Percentiles rank a stretch among this genome's conserved stretches.
Conservation (phyloP, 2,797 vertebrate species). For the Liasis olivaceus region DNA sequence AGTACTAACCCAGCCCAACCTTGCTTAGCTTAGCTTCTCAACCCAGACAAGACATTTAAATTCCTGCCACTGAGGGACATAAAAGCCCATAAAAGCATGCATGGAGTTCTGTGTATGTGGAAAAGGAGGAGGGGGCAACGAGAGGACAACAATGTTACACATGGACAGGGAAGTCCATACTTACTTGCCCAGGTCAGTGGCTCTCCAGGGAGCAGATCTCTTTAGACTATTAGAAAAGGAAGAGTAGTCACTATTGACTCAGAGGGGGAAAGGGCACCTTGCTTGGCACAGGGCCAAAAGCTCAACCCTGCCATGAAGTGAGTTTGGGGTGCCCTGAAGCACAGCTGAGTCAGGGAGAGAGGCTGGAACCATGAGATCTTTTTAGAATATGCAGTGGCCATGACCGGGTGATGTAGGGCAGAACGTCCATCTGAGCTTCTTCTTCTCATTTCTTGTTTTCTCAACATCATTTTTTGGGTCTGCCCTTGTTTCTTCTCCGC, state of each 20-base stretch:
- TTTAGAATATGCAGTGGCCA: not conserved
- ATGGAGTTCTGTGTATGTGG: not conserved
- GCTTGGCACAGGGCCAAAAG: not conserved
- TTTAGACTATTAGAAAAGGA: constrained; percentile 74
- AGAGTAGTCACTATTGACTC: constrained; percentile 60
- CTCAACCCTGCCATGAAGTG: not conserved
- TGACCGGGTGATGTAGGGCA: not conserved
- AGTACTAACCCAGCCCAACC: not conserved
- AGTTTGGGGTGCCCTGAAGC: not conserved
- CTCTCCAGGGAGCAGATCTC: constrained; percentile 68
- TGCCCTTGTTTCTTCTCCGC: not conserved
- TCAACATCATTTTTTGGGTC: not conserved
- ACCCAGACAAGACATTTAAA: not conserved
- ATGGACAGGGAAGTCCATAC: constrained; percentile 48
- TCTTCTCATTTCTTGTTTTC: not conserved
- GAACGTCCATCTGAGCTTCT: not conserved
- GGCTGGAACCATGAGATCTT: not conserved
- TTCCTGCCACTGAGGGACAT: not conserved
- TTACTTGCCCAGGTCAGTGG: constrained; percentile 68
- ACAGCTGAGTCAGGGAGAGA: not conserved
- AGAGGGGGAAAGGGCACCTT: not conserved
- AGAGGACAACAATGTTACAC: constrained; percentile 15
- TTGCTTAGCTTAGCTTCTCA: not conserved
- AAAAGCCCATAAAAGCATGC: not conserved
- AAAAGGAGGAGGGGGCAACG: not conserved